Conservation (phyloP, 64 coral and sea anemone genomes). For the Stylophora pistillata region DNA sequence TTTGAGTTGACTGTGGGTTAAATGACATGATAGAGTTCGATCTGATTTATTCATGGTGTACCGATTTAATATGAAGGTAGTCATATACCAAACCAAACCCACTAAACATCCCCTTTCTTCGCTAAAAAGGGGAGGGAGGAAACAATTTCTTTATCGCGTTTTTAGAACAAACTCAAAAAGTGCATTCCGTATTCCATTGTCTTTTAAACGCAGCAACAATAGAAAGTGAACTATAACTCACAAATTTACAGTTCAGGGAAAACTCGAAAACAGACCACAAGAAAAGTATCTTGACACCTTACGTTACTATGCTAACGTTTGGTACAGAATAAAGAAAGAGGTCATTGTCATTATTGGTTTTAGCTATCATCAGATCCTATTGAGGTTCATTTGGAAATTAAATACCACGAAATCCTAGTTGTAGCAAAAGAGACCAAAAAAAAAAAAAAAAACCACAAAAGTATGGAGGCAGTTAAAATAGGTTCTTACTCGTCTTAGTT, state of each 20-base stretch:
- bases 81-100: not conserved
- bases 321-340: conserved; percentile 9
- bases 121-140: not conserved
- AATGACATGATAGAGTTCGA: conserved; percentile 14
- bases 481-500: not conserved
- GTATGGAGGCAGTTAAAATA: not conserved
- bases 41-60: not conserved
- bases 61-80: not conserved
- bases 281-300: not conserved
- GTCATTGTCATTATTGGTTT: not conserved
- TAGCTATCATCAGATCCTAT: not conserved
- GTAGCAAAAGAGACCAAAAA: not conserved
- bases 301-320: conserved; percentile 25
- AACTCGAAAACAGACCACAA: not conserved
- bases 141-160: not conserved
- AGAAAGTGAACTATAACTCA: not conserved
- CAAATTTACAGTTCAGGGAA: not conserved
- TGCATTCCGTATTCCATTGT: not conserved
- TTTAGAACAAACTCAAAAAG: not conserved
- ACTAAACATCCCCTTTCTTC: not conserved
- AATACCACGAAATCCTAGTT: not conserved
- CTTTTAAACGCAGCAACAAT: not conserved
- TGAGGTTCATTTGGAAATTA: not conserved
- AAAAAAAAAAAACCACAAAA: not conserved
- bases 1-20: not conserved